Evolutionary conservation across 1,140 invertebrate genomes (phyloP), one percentile per base, ranked within the genome.

Genomic region (Pararge aegeria): DNA sequence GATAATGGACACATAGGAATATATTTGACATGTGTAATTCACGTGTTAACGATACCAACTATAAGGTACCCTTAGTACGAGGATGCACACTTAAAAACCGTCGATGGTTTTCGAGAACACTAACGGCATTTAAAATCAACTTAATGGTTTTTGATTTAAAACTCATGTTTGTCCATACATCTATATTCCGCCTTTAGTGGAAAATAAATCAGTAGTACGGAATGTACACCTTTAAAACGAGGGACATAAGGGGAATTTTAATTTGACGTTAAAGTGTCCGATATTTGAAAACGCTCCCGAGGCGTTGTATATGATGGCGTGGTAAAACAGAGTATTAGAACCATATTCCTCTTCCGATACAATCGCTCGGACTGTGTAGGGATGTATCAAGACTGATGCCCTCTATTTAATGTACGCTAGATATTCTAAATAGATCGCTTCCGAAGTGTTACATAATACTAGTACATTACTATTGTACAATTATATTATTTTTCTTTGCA

Each of bases 371-470:
- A 37, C 48, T 40, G 48, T 42, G 24, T 51, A 49, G 50, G 29
- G 24, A 20, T 42, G 38, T 52, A 52, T 61, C 59, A 67, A 71
- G 68, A 71, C 68, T 71, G 68, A 71, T 55, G 63, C 68, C 65
- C 68, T 71, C 66, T 71, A 65, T 71, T 51, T 68, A 60, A 60
- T 60, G 34, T 63, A 60, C 34, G 61, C 51, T 64, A 64, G 46
- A 52, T 50, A 56, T 53, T 55, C 53, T 50, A 65, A 53, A 66
- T 53, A 56, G 53, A 61, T 37, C 61, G 61, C 62, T 62, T 62
- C 49, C 53, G 42, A 58, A 16, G 44, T 55, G 46, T 54, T 58
- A 34, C 10, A 34, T 24, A 62, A 54, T 7, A 44, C 53, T 64
- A 61, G 60, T 68, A 65, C 55, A 67, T 55, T 54, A 61, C 48